Evolutionary conservation across 2,113 vertebrate genomes (phyloP), one percentile per base, ranked within the genome.

Genomic region (cat (Felis catus)): DNA sequence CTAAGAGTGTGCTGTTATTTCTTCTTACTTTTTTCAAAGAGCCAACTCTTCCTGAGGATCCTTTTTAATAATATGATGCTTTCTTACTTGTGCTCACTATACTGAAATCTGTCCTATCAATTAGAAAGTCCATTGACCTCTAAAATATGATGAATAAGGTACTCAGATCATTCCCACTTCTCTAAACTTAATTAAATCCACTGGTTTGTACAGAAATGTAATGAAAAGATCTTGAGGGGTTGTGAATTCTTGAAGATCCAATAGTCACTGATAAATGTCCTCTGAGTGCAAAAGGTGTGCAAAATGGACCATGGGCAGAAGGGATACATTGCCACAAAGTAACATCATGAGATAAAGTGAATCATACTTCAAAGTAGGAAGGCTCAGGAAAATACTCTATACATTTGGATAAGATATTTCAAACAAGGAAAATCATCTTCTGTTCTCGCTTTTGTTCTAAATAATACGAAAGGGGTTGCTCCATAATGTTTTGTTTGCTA

Each of bases 281-380:
- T 79, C 41, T 79, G 31, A 5, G 21, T 41, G 11, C 53, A 71
- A 84, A 95, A 63, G 39, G 18, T 16, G 5, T 48, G 3, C 31
- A 45, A 86, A 87, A 76, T 51, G 7, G 39, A 12, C 27, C 25
- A 53, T 10, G 5, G 6, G 8, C 2, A 18, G 63, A 39, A 21
- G 33, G 0, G 1, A 48, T 63, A 70, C 12, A 7, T 0, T n/a
- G n/a, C 15, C 86, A 74, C 1, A 71, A 65, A 94, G 10, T 53
- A 39, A 80, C 21, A 14, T 27, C 6, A 2, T 29, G 48, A 73
- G 63, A 31, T 58, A 8, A 68, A 86, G 58, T 78, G 58, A 79
- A 66, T 61, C 23, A 45, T 58, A 55, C 45, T 41, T 93, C 68
- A 82, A 48, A 31, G 12, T 1, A 76, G 41, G 58, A 92, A 95